Evolutionary conservation across 2,797 vertebrate genomes (phyloP), one percentile per base, ranked within the genome.

Genomic region (Eulemur albifrons): DNA sequence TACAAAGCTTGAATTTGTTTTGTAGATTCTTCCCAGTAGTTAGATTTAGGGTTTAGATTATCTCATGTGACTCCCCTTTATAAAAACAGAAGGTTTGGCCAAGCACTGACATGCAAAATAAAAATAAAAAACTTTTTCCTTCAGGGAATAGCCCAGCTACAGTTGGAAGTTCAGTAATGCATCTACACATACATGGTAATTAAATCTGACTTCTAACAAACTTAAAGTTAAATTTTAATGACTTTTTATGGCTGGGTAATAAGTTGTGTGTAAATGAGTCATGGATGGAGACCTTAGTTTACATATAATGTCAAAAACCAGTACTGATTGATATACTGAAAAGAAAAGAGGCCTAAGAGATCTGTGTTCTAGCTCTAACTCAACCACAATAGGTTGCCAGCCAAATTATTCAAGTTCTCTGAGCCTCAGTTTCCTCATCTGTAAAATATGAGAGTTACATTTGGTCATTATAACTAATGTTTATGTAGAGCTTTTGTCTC

Each of bases 221-320:
- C 54, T 92, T 91, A 76, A 95, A 96, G 97, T 95, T 97, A 97
- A 98, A 95, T 77, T 97, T 97, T 98, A 96, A 96, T 95, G 76
- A 87, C 40, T 13, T 90, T 97, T 96, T 96, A 97, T 90, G 93
- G 57, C 65, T 59, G 38, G 75, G 25, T 89, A 94, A 91, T 94
- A 97, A 95, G 83, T 54, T 52, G 10, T 88, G 95, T 91, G 90
- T 61, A 96, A 93, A 97, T 89, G 72, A 97, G 82, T 96, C 90
- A 88, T 32, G 52, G 45, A 85, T 92, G 61, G 77, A 95, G 83
- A 90, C 5, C 50, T 94, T 92, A 83, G 85, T 96, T 96, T 97
- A 86, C 73, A 59, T 52, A 82, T 84, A 94, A 89, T 87, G 77
- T 95, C 59, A 95, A 63, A 94, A 85, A 93, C 59, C 40, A 75